Evolutionary conservation across 1,140 invertebrate species (phyloP), one percentile per base, ranked within the genome.

Genomic region (Pogonomyrmex californicus): DNA sequence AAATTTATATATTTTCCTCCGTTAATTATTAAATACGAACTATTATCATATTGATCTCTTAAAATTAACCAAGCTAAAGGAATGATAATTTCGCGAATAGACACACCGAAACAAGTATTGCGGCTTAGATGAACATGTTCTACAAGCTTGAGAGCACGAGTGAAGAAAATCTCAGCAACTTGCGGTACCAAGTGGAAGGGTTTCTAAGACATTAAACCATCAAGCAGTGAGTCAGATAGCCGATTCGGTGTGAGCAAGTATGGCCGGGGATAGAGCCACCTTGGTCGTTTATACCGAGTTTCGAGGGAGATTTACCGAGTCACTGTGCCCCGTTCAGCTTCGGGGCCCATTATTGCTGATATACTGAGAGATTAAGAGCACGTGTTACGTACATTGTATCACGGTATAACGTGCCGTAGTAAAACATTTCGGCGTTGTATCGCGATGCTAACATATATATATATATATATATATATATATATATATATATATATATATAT

Each of bases 351-450:
- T 90, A 90, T 90, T 86, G 91, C 88, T 94, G 93, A 94, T 94
- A 94, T 94, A 95, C 90, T 91, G 91, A 77, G 91, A 94, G 94
- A 95, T 94, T 94, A 95, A 93, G 88, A 92, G 91, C 94, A 94
- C 92, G 92, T 94, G 94, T 94, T 95, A 94, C 94, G 87, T 92
- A 89, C 88, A 82, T 88, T 89, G 89, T 91, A 88, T 88, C 88
- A 79, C 90, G 87, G 90, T 90, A 87, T 90, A 91, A 91, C 91
- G 87, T 87, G 60, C 58, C 87, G 81, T 92, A 90, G 89, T 87
- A 91, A 91, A 92, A 78, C 88, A 88, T 87, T 88, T 85, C 81
- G 85, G 86, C 85, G 77, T 85, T 75, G 81, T 86, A 82, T 83
- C 76, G 82, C 56, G 49, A 86, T 71, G 82, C 75, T 89, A 90